Evolutionary conservation across 2,888 invertebrate species (phyloP).

Genomic region (Brachynemurus nebulosus): DNA sequence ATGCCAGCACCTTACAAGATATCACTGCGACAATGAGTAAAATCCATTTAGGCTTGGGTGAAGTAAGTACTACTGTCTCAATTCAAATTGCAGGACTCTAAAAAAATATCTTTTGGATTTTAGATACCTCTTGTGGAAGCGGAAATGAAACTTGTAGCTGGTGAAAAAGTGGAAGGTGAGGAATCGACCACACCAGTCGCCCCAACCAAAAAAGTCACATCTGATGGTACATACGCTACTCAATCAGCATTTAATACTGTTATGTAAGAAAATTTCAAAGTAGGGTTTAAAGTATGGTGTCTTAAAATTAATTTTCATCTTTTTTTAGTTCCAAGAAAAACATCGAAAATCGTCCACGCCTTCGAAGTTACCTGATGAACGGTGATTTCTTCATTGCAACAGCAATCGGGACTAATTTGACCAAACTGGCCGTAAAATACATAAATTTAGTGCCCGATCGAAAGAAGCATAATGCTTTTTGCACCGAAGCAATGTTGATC

Average conservation of each 20-base stretch:
- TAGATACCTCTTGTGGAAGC: slow-evolving; percentile 43
- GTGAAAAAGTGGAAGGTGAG: slow-evolving; percentile 46
- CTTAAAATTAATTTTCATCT: neutral
- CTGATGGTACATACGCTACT: slow-evolving; percentile 97
- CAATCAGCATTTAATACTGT: slow-evolving; percentile 91
- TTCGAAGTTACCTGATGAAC: slow-evolving; percentile 78
- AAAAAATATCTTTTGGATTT: neutral
- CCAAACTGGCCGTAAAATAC: slow-evolving; percentile 75
- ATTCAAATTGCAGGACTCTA: neutral
- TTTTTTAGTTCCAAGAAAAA: slow-evolving; percentile 39
- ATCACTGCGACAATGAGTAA: slow-evolving; percentile 68
- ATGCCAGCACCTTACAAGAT: slow-evolving; percentile 64
- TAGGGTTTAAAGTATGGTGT: neutral
- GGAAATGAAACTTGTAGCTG: slow-evolving; percentile 57
- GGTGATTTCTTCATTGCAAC: slow-evolving; percentile 96
- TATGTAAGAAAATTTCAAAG: slow-evolving; percentile 37
- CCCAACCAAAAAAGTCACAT: slow-evolving; percentile 65
- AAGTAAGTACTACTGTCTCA: slow-evolving; percentile 29
- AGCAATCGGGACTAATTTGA: slow-evolving; percentile 76
- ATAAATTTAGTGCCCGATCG: slow-evolving; percentile 33
- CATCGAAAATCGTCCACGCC: slow-evolving; percentile 55
- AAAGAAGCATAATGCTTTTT: slow-evolving; percentile 41
- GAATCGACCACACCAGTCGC: slow-evolving; percentile 27
- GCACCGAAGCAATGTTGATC: slow-evolving; percentile 75
- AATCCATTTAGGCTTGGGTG: slow-evolving; percentile 60